Conservation (phyloP, 1,140 invertebrate species). For the Cotesia vestalis region DNA sequence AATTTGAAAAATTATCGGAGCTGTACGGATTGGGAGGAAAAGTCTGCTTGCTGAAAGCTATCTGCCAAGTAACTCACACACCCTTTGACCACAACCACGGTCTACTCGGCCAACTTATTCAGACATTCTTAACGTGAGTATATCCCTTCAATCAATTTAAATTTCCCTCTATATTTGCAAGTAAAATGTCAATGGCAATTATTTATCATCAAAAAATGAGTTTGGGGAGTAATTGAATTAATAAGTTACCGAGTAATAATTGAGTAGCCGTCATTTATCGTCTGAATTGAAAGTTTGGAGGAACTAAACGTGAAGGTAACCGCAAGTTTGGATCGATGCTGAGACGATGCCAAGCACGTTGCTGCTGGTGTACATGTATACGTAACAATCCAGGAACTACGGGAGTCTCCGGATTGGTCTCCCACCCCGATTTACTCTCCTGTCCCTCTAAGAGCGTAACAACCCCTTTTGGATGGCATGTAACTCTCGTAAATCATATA, state of each 20-base stretch:
- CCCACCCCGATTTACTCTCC: neutral
- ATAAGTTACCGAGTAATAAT: neutral
- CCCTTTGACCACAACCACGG: slow-evolving; percentile 61
- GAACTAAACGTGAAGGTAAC: slow-evolving; percentile 11
- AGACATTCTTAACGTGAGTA: slow-evolving; percentile 63
- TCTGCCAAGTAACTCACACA: slow-evolving; percentile 62
- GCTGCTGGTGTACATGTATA: neutral
- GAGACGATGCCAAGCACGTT: slow-evolving; percentile 24
- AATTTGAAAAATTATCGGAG: slow-evolving; percentile 49
- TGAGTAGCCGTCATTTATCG: neutral
- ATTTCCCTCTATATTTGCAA: too few relatives aligned
- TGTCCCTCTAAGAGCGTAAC: neutral
- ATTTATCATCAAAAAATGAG: too few relatives aligned
- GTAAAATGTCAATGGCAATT: too few relatives aligned
- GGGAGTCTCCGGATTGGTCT: neutral
- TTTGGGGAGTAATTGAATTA: slow-evolving; percentile 31
- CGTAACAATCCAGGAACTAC: too few relatives aligned
- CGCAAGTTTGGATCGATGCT: slow-evolving; percentile 33
- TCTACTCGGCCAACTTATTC: slow-evolving; percentile 63
- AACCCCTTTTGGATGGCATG: slow-evolving; percentile 17
- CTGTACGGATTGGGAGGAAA: slow-evolving; percentile 59
- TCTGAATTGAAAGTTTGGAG: slow-evolving; percentile 26
- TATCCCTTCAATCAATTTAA: slow-evolving; percentile 21
- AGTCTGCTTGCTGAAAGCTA: slow-evolving; percentile 60
- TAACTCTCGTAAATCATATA: slow-evolving; percentile 27